phyloP scores from a whole-genome alignment of 2,113 vertebrate species.

The Isichthys henryi region DNA sequence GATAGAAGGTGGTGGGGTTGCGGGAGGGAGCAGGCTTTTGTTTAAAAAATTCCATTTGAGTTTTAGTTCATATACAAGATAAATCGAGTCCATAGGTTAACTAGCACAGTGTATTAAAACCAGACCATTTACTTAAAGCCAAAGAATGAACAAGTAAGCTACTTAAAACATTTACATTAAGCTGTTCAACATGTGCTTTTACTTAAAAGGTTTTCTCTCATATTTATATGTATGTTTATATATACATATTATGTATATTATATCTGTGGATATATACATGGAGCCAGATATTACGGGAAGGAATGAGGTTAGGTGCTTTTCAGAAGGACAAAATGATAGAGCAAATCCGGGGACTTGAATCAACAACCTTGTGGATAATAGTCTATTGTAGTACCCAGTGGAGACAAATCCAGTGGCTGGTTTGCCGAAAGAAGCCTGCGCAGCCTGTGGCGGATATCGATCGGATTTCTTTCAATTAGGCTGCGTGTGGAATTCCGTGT shows the following conservation, averaged over 20 bases:
- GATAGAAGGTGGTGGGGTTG: not conserved
- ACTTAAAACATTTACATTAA: not conserved
- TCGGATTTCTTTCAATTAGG: slow-evolving; percentile 8
- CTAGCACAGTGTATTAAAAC: not conserved
- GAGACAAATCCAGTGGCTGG: not conserved
- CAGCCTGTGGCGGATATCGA: not conserved
- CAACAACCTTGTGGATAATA: not conserved
- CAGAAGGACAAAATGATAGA: not conserved
- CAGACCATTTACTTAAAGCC: not conserved
- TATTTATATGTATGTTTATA: not conserved
- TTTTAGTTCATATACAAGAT: not conserved
- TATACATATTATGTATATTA: not conserved
- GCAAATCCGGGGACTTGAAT: not conserved
- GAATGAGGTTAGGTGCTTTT: not conserved
- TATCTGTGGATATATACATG: not conserved
- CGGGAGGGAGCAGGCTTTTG: not conserved
- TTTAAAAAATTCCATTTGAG: not conserved
- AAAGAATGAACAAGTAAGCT: not conserved
- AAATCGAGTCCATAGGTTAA: not conserved
- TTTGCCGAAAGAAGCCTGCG: not conserved
- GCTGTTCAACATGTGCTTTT: not conserved
- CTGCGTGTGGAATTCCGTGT: not conserved
- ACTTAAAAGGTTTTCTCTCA: not conserved
- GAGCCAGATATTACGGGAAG: not conserved
- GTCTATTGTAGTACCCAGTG: not conserved